These are phyloP conservation scores for Bradypodion pumilum DNA, from an alignment of 2,797 vertebrate species.

Conservation along the genomic window DNA sequence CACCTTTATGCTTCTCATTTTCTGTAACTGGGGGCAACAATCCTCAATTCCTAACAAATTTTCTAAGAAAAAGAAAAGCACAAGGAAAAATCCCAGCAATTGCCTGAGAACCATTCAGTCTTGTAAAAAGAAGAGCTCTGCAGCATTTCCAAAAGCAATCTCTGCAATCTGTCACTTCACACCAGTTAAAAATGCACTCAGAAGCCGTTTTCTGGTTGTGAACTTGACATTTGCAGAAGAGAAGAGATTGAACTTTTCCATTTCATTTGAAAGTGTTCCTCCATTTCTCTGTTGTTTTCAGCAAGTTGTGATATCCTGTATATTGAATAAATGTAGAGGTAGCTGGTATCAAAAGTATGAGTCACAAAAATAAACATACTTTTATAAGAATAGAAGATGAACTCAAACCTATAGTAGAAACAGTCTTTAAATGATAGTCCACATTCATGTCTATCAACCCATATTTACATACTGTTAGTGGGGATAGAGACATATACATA, in stretches of 20 bases:
- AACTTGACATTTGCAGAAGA: slow-evolving; percentile 38
- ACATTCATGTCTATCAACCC: neutral
- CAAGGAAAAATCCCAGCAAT: slow-evolving; percentile 53
- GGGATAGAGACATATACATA: too few species aligned
- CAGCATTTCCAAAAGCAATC: slow-evolving; percentile 54
- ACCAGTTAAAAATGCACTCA: slow-evolving; percentile 56
- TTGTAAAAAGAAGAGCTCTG: slow-evolving; percentile 57
- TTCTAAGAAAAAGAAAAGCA: slow-evolving; percentile 28
- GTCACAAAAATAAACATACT: too few species aligned
- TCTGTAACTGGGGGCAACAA: slow-evolving; percentile 26
- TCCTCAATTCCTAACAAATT: slow-evolving; percentile 26
- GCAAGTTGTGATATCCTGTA: slow-evolving; percentile 1
- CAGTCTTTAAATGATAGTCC: neutral
- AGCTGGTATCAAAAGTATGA: neutral
- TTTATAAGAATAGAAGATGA: neutral
- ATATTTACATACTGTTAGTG: neutral
- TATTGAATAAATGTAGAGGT: slow-evolving; percentile 3
- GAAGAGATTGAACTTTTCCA: slow-evolving; percentile 18
- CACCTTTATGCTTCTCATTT: slow-evolving; percentile 8
- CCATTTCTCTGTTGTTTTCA: slow-evolving; percentile 20
- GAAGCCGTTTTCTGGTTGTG: slow-evolving; percentile 54
- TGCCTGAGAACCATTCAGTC: slow-evolving; percentile 55
- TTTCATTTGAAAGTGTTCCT: slow-evolving; percentile 46
- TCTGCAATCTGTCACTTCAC: slow-evolving; percentile 48
- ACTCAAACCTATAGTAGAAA: neutral